Conservation (phyloP, 2,797 vertebrate genomes). For the Propithecus deckenii region DNA sequence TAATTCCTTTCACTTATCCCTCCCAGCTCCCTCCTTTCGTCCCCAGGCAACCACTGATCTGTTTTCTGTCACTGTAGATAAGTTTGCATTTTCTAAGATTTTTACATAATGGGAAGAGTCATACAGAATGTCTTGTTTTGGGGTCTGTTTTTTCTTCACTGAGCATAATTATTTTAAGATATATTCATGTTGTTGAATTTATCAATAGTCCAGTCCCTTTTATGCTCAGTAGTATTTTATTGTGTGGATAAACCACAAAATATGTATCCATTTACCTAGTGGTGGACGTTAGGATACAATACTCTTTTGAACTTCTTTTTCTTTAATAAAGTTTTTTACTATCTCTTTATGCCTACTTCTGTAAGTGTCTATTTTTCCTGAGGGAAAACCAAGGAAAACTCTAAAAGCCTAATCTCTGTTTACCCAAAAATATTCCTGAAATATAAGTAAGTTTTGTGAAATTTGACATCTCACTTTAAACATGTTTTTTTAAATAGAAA, state of each 20-base stretch:
- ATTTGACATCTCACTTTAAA: neutral
- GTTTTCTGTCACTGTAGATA: neutral
- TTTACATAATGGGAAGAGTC: neutral
- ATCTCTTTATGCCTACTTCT: slow-evolving; percentile 7
- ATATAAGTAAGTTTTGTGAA: neutral
- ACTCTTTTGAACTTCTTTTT: neutral
- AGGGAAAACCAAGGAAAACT: neutral
- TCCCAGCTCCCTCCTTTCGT: neutral
- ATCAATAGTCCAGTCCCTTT: neutral
- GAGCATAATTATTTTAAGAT: neutral
- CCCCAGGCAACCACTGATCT: neutral
- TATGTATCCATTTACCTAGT: neutral
- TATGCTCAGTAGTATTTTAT: neutral
- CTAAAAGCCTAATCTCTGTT: neutral
- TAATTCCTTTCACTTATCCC: neutral
- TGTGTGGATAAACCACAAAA: neutral
- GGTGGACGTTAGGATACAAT: neutral
- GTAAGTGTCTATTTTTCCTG: neutral
- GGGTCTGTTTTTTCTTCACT: neutral
- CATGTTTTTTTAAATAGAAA: neutral
- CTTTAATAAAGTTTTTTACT: neutral
- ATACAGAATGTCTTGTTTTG: neutral
- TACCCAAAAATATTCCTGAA: neutral
- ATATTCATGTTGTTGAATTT: neutral
- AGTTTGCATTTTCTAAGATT: neutral